Evolutionary conservation across 92 coral and sea anemone species (phyloP), one percentile per base, ranked within the genome.

Genomic region (Virgularia gustaviana): DNA sequence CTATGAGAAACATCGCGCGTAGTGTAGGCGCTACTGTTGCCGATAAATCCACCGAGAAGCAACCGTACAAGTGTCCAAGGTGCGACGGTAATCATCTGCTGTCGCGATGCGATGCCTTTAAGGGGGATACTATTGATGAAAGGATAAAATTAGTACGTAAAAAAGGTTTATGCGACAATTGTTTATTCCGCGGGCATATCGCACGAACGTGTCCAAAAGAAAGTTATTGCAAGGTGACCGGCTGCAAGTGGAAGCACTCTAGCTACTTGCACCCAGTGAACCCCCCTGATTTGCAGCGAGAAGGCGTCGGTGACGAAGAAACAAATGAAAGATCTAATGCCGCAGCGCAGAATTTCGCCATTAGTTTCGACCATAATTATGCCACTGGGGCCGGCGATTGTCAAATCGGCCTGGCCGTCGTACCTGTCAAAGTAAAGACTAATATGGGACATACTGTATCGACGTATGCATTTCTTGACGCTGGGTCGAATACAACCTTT

Each of bases 151-250:
- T 83, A 28, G 39, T 79, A 25, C 65, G 73, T 34, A 57, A 47
- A 13, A 79, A 61, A 28, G 76, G 81, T 0, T 73, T 83, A 44
- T 83, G 86, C 19, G 77, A 81, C 52, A 85, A 85, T 52, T 85
- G 89, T 44, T 77, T 70, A 12, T 49, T 67, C 67, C 37, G 71
- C 39, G 77, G 72, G 6, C 80, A 81, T 61, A 77, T 57, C 47
- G 83, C 89, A 7, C 72, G 31, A 57, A 32, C 44, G 28, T 85
- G 83, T 42, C 77, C 54, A 16, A 78, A 85, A 56, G 73, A 66
- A 33, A n/a, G n/a, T n/a, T n/a, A n/a, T n/a, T n/a, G n/a, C n/a
- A n/a, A 43, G 19, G 57, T 51, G 19, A 51, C 57, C 24, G 57
- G 57, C 18, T 51, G 57, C 57, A 20, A 53, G 60, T 53, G 31